Conservation (phyloP, 2,797 vertebrate genomes). For the Myiothlypis chrysogaster region DNA sequence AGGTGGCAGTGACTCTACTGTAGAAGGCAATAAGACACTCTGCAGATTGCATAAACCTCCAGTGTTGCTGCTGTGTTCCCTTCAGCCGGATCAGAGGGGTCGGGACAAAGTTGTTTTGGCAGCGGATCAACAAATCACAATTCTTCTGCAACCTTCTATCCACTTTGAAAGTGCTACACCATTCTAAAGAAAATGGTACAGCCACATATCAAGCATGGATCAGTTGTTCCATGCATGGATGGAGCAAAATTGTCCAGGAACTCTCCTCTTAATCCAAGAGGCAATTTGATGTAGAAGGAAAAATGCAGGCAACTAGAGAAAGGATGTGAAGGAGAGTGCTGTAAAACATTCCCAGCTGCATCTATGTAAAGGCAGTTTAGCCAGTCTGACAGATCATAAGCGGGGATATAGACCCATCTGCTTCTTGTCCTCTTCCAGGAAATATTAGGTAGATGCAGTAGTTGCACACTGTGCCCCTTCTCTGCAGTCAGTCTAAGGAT, state of each 20-base stretch:
- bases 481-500: not conserved
- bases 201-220: not conserved
- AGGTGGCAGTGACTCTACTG: not conserved
- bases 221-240: not conserved
- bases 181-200: not conserved
- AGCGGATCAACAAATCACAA: not conserved
- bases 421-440: not conserved
- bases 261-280: not conserved
- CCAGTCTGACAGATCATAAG: not conserved
- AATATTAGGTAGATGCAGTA: not conserved
- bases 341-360: not conserved
- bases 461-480: not conserved
- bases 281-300: not conserved
- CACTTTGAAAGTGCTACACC: not conserved
- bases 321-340: not conserved
- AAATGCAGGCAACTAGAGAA: not conserved
- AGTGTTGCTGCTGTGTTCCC: not conserved
- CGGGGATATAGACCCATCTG: not conserved
- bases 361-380: not conserved
- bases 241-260: not conserved
- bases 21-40: not conserved
- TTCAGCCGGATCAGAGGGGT: not conserved
- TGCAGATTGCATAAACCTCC: not conserved
- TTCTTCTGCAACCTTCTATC: not conserved
- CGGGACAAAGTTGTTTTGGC: not conserved